Base-by-base conservation (phyloP, 1,140 invertebrate species). In the Chrysoperla carnea region DNA sequence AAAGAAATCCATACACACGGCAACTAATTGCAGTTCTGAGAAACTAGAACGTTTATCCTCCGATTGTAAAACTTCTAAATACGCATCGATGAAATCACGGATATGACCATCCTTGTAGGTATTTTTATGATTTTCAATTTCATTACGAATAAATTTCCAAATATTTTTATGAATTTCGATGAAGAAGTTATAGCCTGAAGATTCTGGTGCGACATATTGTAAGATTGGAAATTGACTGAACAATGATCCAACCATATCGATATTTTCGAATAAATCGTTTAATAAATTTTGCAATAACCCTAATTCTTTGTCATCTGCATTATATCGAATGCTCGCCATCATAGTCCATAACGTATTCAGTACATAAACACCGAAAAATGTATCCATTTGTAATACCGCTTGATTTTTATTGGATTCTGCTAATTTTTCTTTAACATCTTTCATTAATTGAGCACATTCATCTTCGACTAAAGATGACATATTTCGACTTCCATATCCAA, bases 301-400 rank as follows among this genome's bases (percentile, higher is more conserved):
- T 41, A 87, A 61, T 50, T 82, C 71, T 27, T 70, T 63, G 39
- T 84, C 79, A 15, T 75, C 74, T 1, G 67, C 61, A 41, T 69
- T 66, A 41, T 78, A 82, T 37, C 78, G 68, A 11, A 66, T 73
- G 1, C 87, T 83, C 41, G 87, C 83, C 61, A 91, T 73, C 76
- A 92, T 85, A 40, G 68, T 75, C 82, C 87, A 92, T 1, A 93
- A 60, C 0, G 83, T 84, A 50, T 93, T 94, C 8, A 90, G 58
- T 28, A 88, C 76, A 43, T 80, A 76, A 1, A 81, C 72, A 29
- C 74, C 75, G 49, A 84, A 84, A 28, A 77, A 67, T 43, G 78
- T 73, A 29, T 78, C 66, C 76, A 85, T 82, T 43, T 69, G 58
- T 1, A 74, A 54, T 1, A 69, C 46, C 17, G 52, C 49, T n/a